Evolutionary conservation across 2,888 invertebrate genomes (phyloP), one percentile per base, ranked within the genome.

Genomic region (Watsonalla binaria): DNA sequence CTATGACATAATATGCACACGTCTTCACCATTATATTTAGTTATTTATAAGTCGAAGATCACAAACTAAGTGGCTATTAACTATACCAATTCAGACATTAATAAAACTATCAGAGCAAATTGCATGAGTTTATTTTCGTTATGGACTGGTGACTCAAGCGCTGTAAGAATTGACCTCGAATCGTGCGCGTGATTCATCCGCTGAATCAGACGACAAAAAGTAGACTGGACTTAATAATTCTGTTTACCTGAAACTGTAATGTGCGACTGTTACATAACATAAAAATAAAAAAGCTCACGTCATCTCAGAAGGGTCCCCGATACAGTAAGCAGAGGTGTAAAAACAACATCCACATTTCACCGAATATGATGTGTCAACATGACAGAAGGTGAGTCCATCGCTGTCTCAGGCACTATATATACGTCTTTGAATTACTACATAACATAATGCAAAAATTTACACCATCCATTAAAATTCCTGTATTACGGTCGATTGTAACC

Each of bases 151-250:
- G 82, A 81, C 65, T 83, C 82, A 82, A 73, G 42, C 57, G 54
- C 54, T 59, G 67, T 70, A 66, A 63, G 65, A 64, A 54, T 57
- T 70, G 80, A 76, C 85, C 83, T 83, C 74, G 77, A 33, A 39
- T 15, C 15, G 49, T 39, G 39, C 53, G 60, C 57, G 64, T 82
- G 82, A 82, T 59, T 84, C 81, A 82, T 55, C 9, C 39, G 49
- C 58, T 82, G 77, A 81, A 62, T 80, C 78, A 79, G 63, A 62
- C 62, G 47, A 68, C 63, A 65, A 66, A 72, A 74, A 76, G 73
- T 11, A 11, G 13, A 15, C 49, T 49, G 8, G 72, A 66, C 37
- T 15, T 37, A 61, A 59, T 57, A 58, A 61, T 62, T 63, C 55
- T 56, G 58, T 60, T 54, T 45, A 13, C 37, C 46, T 46, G 34